Evolutionary conservation across 2,113 vertebrate genomes (phyloP), one percentile per base, ranked within the genome.

Genomic region (Alces alces): DNA sequence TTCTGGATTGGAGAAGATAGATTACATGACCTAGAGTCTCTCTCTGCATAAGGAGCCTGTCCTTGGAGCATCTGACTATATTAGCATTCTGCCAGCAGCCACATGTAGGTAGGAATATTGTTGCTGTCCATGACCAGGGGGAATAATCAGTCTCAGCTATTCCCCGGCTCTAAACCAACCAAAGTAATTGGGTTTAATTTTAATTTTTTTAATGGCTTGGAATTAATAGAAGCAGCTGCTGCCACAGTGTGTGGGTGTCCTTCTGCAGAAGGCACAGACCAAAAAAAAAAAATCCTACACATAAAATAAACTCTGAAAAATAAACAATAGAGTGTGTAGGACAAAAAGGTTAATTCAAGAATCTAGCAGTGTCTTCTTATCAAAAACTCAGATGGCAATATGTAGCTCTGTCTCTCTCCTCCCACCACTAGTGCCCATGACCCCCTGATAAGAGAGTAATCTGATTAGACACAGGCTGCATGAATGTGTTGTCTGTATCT

Each of bases 141-240:
- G 98, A 99, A 99, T 99, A 99, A 99, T 99, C 99, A 99, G 98
- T 97, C 97, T 98, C 98, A 98, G 98, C 98, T 79, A 82, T 99
- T 99, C 97, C 96, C 96, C 76, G 39, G 98, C 98, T 99, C 98
- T 98, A 99, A 99, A 99, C 98, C 98, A 99, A 98, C 96, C 97
- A 98, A 98, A 98, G 98, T 99, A 99, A 99, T 99, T 99, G 97
- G 98, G 98, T 99, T 99, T 99, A 98, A 99, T 99, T 98, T 99
- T 99, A 99, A 99, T 99, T 99, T 99, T 99, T 99, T 98, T 99
- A 99, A 99, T 99, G 99, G 98, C 98, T 98, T 98, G 98, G 98
- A 99, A 99, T 99, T 99, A 99, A 99, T 99, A 99, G 98, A 98
- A 99, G 98, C 99, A 99, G 98, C 98, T 99, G 99, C 98, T 98